Evolutionary conservation across 2,797 vertebrate genomes (phyloP).

Genomic region (Euphonia xanthogaster): DNA sequence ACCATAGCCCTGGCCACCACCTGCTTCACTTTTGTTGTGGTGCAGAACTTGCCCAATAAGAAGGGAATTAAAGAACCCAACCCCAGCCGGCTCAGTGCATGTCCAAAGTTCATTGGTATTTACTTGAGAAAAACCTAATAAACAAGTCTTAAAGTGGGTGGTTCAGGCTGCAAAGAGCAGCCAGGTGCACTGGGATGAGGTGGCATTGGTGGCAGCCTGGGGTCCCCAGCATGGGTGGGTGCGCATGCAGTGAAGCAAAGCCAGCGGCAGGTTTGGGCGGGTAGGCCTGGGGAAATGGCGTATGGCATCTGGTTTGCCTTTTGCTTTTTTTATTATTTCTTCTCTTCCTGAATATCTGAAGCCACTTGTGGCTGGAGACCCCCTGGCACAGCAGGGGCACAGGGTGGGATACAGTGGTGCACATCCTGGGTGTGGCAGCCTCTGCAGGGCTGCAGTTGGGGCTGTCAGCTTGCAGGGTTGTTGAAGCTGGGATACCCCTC

Average conservation of each 20-base stretch:
- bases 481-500: not conserved
- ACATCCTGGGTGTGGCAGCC: not conserved
- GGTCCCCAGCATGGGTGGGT: fast-evolving
- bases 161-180: not conserved
- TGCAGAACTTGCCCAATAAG: not conserved
- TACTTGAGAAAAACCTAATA: not conserved
- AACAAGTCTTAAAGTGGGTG: not conserved
- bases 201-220: not conserved
- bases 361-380: not conserved
- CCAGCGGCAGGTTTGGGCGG: fast-evolving
- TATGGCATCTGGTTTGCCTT: not conserved
- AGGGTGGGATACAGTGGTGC: not conserved
- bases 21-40: fast-evolving
- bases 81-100: not conserved
- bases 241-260: not conserved
- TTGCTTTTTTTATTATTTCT: not conserved
- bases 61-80: not conserved
- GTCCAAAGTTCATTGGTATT: not conserved
- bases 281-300: not conserved
- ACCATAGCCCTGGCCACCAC: not conserved
- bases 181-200: not conserved
- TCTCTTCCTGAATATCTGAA: not conserved
- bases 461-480: not conserved
- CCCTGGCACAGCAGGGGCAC: not conserved
- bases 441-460: not conserved